These are phyloP conservation scores for Standfussiana lucernea DNA, from an alignment of 2,888 invertebrate genomes.

Conservation along the genomic window DNA sequence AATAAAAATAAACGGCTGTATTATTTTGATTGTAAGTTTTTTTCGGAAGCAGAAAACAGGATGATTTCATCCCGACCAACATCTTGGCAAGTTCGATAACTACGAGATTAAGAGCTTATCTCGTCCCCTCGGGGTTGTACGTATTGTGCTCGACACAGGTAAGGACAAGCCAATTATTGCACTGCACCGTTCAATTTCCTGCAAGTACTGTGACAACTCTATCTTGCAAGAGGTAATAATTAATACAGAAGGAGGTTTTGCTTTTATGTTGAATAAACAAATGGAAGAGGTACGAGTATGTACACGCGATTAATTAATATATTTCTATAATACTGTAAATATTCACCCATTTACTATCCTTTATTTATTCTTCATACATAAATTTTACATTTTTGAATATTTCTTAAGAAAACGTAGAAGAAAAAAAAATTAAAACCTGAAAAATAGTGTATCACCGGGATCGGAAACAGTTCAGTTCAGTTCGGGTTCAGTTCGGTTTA, in stretches of 20 bases:
- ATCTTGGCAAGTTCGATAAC: conserved; percentile 61
- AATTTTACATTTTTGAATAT: too few species aligned
- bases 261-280: background rate
- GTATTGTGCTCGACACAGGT: conserved; percentile 57
- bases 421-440: too few species aligned
- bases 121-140: conserved; percentile 24
- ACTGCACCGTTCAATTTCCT: conserved; percentile 58
- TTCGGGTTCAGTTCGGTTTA: too few species aligned
- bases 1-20: background rate
- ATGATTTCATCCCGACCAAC: conserved; percentile 35
- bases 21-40: too few species aligned
- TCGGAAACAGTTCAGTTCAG: too few species aligned
- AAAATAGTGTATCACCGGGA: too few species aligned
- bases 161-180: conserved; percentile 63
- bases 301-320: background rate
- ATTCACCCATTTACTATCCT: background rate
- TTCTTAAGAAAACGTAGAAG: too few species aligned
- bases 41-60: conserved; percentile 10
- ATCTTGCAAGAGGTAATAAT: conserved; percentile 34
- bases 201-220: conserved; percentile 43
- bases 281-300: background rate
- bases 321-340: background rate
- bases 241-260: background rate
- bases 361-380: too few species aligned
- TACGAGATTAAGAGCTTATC: conserved; percentile 52